Evolutionary conservation across 1,140 invertebrate species (phyloP).

Genomic region (Zaprionus camerounensis): DNA sequence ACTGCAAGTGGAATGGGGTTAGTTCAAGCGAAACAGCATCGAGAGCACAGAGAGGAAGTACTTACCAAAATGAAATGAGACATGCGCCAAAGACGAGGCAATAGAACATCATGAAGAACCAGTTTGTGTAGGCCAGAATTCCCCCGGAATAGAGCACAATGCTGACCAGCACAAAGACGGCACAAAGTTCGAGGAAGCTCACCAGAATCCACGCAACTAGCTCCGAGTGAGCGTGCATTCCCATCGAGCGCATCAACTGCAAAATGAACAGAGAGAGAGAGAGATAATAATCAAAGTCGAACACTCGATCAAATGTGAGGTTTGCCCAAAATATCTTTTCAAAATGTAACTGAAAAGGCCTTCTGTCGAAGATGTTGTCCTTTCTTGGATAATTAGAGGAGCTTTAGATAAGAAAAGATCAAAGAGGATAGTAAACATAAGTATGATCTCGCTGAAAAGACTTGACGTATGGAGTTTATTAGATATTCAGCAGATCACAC

Average conservation of each 20-base stretch:
- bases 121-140: slow-evolving; percentile 86
- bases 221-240: slow-evolving; percentile 86
- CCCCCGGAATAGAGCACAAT: slow-evolving; percentile 85
- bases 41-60: slow-evolving; percentile 30
- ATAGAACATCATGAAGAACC: slow-evolving; percentile 85
- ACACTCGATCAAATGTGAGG: too few species aligned
- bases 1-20: slow-evolving; percentile 78
- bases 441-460: too few species aligned
- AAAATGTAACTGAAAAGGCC: not conserved
- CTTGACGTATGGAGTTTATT: too few species aligned
- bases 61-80: slow-evolving; percentile 87
- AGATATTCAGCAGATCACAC: too few species aligned
- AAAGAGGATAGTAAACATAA: too few species aligned
- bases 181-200: slow-evolving; percentile 85
- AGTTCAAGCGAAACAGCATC: not conserved
- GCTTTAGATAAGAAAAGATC: too few species aligned
- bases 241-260: slow-evolving; percentile 89
- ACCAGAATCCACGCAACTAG: slow-evolving; percentile 87
- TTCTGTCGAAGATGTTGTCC: too few species aligned
- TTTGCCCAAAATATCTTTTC: too few species aligned
- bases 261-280: not conserved
- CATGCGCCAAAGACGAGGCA: slow-evolving; percentile 86
- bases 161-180: slow-evolving; percentile 85
- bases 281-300: too few species aligned
- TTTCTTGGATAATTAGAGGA: too few species aligned